Conservation (phyloP, 2,113 vertebrate species). For the Saguinus midas region DNA sequence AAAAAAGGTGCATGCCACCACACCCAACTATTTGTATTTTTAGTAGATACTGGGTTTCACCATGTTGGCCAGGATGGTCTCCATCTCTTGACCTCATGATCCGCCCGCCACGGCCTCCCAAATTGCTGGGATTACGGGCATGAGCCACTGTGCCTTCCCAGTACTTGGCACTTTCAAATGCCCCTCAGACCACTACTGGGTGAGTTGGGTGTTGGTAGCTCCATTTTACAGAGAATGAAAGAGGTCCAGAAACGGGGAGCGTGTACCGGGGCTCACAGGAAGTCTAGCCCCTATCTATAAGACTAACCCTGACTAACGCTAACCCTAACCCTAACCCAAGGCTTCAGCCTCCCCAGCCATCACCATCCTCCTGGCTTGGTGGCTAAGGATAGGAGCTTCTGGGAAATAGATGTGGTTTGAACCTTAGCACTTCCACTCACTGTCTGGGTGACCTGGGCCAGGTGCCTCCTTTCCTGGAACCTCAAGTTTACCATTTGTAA, state of each 20-base stretch:
- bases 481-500: not conserved
- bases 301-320: not conserved
- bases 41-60: too few relatives aligned
- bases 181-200: not conserved
- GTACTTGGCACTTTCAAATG: rapidly evolving
- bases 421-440: not conserved
- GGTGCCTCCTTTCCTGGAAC: not conserved
- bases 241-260: too few relatives aligned
- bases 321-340: not conserved
- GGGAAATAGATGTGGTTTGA: not conserved
- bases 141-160: too few relatives aligned
- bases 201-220: not conserved
- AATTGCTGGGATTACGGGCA: too few relatives aligned
- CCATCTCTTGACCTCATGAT: too few relatives aligned
- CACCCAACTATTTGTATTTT: too few relatives aligned
- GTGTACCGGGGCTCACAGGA: not conserved
- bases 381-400: not conserved
- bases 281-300: not conserved
- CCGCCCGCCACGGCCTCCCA: too few relatives aligned
- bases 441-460: not conserved
- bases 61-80: too few relatives aligned
- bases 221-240: not conserved
- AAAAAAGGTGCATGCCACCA: too few relatives aligned
- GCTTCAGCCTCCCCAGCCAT: not conserved
- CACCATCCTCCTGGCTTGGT: not conserved